Evolutionary conservation across 2,888 invertebrate species (phyloP).

Genomic region (Portevinia maculata): DNA sequence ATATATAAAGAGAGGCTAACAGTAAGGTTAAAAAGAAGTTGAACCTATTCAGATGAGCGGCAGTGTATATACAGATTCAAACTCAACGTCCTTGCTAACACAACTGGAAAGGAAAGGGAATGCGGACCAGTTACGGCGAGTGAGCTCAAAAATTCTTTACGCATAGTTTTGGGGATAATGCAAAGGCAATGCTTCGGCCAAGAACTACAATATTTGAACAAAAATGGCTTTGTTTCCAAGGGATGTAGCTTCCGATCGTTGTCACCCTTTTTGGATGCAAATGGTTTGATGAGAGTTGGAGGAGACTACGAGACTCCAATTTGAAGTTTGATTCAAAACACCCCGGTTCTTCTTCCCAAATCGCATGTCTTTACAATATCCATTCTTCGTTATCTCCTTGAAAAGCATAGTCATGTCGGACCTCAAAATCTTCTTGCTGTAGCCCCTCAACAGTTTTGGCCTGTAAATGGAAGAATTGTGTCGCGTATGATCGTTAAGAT

Average conservation of each 20-base stretch:
- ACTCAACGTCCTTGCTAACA: background rate
- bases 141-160: too few relatives aligned
- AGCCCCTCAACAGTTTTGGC: constrained; percentile 19
- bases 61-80: constrained; percentile 4
- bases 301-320: too few relatives aligned
- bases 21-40: too few relatives aligned
- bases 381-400: background rate
- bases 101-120: too few relatives aligned
- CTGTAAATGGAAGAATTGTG: constrained; percentile 6
- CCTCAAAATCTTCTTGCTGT: too few relatives aligned
- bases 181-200: too few relatives aligned
- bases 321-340: background rate
- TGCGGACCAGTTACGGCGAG: background rate
- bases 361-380: background rate
- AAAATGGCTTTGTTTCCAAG: background rate
- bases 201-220: background rate
- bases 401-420: background rate
- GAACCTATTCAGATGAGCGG: constrained; percentile 45
- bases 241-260: background rate
- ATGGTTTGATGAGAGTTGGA: constrained; percentile 22
- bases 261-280: constrained; percentile 2
- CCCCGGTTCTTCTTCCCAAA: background rate
- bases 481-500: background rate
- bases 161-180: background rate
- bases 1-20: too few relatives aligned